Conservation (phyloP, 2,797 vertebrate species). For the Chaetophractus vellerosus region DNA sequence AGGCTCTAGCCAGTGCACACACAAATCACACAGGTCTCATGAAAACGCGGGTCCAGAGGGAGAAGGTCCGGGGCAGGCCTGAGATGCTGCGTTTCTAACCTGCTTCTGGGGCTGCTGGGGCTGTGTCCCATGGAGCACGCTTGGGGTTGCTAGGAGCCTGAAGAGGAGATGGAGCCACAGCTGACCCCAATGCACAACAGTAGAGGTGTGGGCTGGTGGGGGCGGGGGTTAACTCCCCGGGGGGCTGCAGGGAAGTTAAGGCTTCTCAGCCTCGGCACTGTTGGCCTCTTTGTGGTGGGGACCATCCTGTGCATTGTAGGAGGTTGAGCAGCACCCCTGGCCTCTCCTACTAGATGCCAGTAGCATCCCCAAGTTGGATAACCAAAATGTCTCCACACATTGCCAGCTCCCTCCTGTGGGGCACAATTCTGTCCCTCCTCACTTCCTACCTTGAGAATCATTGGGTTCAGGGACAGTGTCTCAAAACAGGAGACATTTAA, state of each 20-base stretch:
- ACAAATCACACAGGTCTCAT: neutral
- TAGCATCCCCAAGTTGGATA: neutral
- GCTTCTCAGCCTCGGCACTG: neutral
- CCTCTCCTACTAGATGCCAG: neutral
- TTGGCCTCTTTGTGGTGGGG: too few relatives aligned
- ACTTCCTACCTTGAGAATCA: neutral
- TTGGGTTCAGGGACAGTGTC: too few relatives aligned
- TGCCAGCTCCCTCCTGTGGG: neutral
- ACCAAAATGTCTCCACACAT: too few relatives aligned
- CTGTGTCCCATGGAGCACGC: too few relatives aligned
- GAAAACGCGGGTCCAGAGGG: rapidly evolving
- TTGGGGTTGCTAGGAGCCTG: neutral
- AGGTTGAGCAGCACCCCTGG: neutral
- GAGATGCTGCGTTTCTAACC: too few relatives aligned
- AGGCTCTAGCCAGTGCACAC: too few relatives aligned
- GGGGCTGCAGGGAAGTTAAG: neutral
- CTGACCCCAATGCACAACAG: rapidly evolving
- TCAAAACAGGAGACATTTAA: neutral
- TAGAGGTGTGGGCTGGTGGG: neutral
- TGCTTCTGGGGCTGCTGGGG: too few relatives aligned
- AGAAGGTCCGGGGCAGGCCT: neutral
- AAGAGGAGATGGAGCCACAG: neutral
- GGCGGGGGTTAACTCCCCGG: neutral
- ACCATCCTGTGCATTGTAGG: too few relatives aligned
- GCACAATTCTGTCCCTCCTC: neutral